Percentiles rank a stretch among this genome's conserved stretches.
Conservation (phyloP, 2,113 vertebrate genomes). For the Pedetes capensis region DNA sequence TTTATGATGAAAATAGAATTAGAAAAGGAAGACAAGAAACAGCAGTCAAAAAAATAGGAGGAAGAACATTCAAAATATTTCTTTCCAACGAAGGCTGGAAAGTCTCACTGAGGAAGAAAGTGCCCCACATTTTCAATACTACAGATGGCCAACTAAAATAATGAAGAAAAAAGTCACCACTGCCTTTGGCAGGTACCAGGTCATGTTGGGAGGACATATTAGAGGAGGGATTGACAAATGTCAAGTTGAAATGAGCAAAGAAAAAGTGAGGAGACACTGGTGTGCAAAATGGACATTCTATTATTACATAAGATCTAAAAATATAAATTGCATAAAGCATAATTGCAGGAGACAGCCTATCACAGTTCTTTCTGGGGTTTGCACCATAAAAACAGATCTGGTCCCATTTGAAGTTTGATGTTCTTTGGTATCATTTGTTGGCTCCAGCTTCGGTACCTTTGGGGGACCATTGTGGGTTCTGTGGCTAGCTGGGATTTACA, state of each 20-base stretch:
- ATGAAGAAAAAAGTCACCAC: not conserved
- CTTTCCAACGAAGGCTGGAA: not conserved
- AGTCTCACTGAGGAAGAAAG: not conserved
- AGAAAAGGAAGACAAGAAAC: not conserved
- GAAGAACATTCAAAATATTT: not conserved
- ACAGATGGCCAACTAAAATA: not conserved
- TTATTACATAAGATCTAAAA: not conserved
- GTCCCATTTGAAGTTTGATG: not conserved
- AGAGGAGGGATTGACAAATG: not conserved
- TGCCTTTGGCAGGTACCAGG: not conserved
- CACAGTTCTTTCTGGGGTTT: not conserved
- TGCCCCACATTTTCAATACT: not conserved
- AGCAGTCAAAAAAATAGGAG: not conserved
- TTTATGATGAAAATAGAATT: not conserved
- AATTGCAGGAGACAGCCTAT: not conserved
- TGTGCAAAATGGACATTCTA: accelerated
- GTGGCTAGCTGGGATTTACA: not conserved
- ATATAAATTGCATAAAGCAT: not conserved
- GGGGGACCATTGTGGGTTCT: not conserved
- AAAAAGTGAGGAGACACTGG: not conserved
- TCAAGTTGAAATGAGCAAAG: not conserved
- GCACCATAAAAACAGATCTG: not conserved
- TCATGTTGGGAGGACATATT: not conserved
- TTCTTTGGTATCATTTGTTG: not conserved
- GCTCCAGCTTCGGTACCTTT: not conserved